A percentile compares a stretch with the other conserved stretches of the same genome.
These are phyloP conservation scores for Erythrocebus patas DNA, from an alignment of 2,113 vertebrate genomes.

Conservation along the genomic window DNA sequence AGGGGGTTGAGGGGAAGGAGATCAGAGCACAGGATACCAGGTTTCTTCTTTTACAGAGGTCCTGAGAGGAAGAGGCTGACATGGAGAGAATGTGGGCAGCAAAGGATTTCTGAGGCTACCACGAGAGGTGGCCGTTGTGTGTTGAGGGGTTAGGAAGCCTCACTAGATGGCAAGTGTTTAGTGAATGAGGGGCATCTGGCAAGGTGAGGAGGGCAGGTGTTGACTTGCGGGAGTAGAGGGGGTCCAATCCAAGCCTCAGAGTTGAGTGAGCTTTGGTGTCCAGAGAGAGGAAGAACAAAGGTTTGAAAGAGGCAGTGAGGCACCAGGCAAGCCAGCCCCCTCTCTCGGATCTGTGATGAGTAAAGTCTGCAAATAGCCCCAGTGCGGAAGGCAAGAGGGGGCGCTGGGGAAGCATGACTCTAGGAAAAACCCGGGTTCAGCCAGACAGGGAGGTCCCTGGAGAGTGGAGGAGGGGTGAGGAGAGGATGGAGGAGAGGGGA, in stretches of 20 bases:
- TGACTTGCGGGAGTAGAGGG: neutral
- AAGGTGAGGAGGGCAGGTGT: neutral
- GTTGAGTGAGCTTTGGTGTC: neutral
- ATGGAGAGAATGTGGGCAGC: neutral
- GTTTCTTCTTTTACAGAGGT: neutral
- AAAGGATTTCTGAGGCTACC: neutral
- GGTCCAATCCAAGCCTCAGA: rapidly evolving
- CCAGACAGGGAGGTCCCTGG: neutral
- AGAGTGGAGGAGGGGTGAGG: neutral
- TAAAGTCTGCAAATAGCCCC: too few species aligned
- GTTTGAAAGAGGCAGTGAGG: neutral
- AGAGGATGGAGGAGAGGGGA: neutral
- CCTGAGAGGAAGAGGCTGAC: neutral
- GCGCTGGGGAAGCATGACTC: rapidly evolving
- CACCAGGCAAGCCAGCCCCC: neutral
- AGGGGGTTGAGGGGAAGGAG: neutral
- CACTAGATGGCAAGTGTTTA: rapidly evolving
- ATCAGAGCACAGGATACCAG: neutral
- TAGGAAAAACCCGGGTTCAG: neutral
- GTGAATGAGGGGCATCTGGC: rapidly evolving
- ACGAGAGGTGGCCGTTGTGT: rapidly evolving
- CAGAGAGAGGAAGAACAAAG: neutral
- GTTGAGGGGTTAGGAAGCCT: neutral
- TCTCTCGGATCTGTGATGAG: neutral
- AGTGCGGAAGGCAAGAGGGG: neutral